Evolutionary conservation across 2,113 vertebrate species (phyloP).

Genomic region (Callithrix jacchus): DNA sequence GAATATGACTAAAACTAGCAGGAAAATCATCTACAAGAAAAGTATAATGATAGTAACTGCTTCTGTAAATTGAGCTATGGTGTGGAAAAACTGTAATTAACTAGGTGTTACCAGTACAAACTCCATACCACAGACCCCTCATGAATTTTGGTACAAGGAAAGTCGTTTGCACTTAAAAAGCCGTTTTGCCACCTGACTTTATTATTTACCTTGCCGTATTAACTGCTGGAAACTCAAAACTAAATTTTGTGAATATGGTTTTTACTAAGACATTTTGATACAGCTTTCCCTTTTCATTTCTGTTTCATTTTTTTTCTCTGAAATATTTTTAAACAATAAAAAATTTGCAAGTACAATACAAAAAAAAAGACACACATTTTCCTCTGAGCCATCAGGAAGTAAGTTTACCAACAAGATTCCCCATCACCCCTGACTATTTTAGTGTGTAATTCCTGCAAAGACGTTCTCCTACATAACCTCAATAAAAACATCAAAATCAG

Average conservation of each 20-base stretch:
- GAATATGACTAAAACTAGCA: not conserved
- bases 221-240: not conserved
- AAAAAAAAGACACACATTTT: not conserved
- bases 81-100: not conserved
- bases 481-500: slow-evolving; percentile 63
- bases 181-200: not conserved
- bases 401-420: slow-evolving; percentile 39
- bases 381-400: not conserved
- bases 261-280: not conserved
- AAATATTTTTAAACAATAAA: slow-evolving; percentile 18
- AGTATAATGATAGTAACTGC: not conserved
- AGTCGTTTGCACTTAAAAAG: not conserved
- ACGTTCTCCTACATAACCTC: slow-evolving; percentile 45
- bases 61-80: not conserved
- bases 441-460: slow-evolving; percentile 23
- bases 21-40: slow-evolving; percentile 1
- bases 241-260: not conserved
- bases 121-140: not conserved
- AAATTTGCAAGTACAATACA: not conserved
- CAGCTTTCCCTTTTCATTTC: not conserved
- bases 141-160: not conserved
- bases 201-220: not conserved
- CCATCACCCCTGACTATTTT: slow-evolving; percentile 49
- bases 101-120: not conserved
- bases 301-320: not conserved